Conservation (phyloP, 2,888 invertebrate genomes). For the Lithophane ornitopus region DNA sequence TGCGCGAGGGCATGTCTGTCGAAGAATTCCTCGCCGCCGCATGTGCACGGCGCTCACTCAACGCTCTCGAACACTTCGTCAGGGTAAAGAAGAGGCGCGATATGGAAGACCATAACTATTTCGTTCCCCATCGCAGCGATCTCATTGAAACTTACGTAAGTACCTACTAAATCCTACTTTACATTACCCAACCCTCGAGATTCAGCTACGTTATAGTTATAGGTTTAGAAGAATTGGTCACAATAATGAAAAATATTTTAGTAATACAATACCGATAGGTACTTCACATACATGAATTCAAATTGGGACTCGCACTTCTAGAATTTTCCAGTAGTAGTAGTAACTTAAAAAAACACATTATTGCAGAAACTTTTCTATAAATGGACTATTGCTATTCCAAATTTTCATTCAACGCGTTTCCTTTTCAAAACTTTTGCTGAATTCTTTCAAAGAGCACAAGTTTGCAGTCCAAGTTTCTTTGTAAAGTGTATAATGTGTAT, state of each 20-base stretch:
- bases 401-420: not conserved
- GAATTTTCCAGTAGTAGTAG: not conserved
- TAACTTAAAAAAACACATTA: not conserved
- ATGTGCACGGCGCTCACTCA: slow-evolving; percentile 97
- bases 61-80: slow-evolving; percentile 98
- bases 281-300: slow-evolving; percentile 3
- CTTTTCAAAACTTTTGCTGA: not conserved
- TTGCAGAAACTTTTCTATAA: not conserved
- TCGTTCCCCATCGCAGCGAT: slow-evolving; percentile 98
- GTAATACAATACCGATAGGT: not conserved
- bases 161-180: slow-evolving; percentile 66
- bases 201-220: not conserved
- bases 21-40: slow-evolving; percentile 98
- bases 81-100: slow-evolving; percentile 98
- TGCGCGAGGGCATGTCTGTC: slow-evolving; percentile 98
- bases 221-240: not conserved
- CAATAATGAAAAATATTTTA: not conserved
- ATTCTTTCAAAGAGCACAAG: not conserved
- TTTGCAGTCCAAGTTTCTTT: not conserved
- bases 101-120: slow-evolving; percentile 98
- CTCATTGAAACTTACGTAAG: slow-evolving; percentile 98
- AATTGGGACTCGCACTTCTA: not conserved
- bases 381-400: not conserved
- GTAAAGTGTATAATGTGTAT: not conserved
- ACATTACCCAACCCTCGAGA: not conserved